phyloP scores from a whole-genome alignment of 2,888 invertebrate species.

The Oegoconia quadripuncta region DNA sequence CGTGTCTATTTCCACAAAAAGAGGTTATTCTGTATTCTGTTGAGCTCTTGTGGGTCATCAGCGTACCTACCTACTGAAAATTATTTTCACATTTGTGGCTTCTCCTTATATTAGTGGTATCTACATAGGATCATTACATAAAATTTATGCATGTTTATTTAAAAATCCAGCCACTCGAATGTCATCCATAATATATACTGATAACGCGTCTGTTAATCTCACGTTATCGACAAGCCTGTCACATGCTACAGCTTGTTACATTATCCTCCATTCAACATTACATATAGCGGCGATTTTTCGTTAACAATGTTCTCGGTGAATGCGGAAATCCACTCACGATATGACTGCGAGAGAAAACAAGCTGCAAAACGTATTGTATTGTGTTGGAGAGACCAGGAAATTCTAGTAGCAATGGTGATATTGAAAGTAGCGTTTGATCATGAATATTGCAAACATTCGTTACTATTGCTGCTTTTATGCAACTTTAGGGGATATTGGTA shows the following conservation, averaged over 20 bases:
- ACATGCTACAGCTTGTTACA: constrained; percentile 45
- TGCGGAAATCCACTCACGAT: constrained; percentile 61
- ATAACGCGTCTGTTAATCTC: background rate
- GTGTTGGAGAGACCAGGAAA: constrained; percentile 19
- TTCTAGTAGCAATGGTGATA: background rate
- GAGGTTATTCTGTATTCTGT: too few relatives aligned
- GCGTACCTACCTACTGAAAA: too few relatives aligned
- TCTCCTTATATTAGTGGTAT: too few relatives aligned
- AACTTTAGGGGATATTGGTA: constrained; percentile 11
- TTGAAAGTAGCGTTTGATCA: constrained; percentile 3
- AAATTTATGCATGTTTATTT: too few relatives aligned
- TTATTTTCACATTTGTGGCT: too few relatives aligned
- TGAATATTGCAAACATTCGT: constrained; percentile 14
- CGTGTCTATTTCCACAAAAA: too few relatives aligned
- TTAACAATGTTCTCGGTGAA: constrained; percentile 47
- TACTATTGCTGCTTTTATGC: constrained; percentile 14
- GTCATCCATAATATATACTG: too few relatives aligned
- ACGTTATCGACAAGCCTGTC: constrained; percentile 30
- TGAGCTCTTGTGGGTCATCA: too few relatives aligned
- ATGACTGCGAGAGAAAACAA: constrained; percentile 41
- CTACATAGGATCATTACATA: too few relatives aligned
- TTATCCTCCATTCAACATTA: constrained; percentile 41
- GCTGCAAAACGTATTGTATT: constrained; percentile 41
- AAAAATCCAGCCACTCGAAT: too few relatives aligned
- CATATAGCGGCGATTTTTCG: constrained; percentile 43